Evolutionary conservation across 2,113 vertebrate genomes (phyloP).

Genomic region (Anarhynchus alexandrinus): DNA sequence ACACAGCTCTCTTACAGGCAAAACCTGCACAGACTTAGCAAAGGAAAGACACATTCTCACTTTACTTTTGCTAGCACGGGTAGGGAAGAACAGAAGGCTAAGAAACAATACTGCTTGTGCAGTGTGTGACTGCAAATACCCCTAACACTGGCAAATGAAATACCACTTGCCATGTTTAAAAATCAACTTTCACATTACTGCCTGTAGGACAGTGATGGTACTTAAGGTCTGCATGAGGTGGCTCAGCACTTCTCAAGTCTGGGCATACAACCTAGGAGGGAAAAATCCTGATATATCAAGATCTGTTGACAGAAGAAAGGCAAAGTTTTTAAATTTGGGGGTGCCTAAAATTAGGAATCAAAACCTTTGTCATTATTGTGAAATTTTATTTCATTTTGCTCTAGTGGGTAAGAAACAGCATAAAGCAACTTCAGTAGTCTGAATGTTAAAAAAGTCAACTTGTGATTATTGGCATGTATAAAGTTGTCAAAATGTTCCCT

Average conservation of each 20-base stretch:
- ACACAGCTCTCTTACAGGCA: not conserved
- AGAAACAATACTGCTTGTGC: not conserved
- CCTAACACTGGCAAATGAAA: not conserved
- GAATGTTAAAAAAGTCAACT: not conserved
- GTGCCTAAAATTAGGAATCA: not conserved
- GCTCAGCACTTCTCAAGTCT: not conserved
- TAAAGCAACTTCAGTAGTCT: not conserved
- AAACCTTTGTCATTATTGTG: not conserved
- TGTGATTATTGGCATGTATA: slow-evolving; percentile 2
- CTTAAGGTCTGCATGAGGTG: not conserved
- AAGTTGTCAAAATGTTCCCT: slow-evolving; percentile 42
- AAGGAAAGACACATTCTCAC: not conserved
- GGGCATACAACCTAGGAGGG: not conserved
- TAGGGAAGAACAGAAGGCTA: not conserved
- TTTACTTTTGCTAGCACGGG: not conserved
- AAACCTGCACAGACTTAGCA: not conserved
- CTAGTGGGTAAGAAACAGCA: not conserved
- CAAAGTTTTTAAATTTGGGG: not conserved
- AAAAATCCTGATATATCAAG: not conserved
- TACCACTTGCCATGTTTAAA: not conserved
- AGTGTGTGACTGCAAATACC: not conserved
- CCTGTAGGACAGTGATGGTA: not conserved
- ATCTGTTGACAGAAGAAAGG: not conserved
- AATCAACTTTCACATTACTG: not conserved
- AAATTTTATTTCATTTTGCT: not conserved